phyloP scores from a whole-genome alignment of 1,140 invertebrate genomes.

The Phthorimaea operculella region DNA sequence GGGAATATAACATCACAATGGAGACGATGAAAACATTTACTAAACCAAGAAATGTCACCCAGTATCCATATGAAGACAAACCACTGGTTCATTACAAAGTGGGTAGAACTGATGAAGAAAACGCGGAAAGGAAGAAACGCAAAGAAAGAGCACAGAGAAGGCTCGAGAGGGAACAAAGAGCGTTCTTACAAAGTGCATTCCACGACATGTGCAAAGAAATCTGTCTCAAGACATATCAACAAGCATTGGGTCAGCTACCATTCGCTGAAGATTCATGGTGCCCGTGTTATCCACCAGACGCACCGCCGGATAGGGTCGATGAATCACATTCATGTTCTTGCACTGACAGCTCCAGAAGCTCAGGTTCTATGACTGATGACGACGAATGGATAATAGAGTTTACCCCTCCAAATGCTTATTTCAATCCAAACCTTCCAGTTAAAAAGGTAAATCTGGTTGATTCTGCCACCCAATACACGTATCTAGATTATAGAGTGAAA shows the following conservation, averaged over 20 bases:
- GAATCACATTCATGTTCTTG: slow-evolving; percentile 47
- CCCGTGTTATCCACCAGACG: slow-evolving; percentile 37
- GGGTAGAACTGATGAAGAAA: slow-evolving; percentile 57
- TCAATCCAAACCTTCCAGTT: slow-evolving; percentile 40
- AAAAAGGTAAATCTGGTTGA: slow-evolving; percentile 44
- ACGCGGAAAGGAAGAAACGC: slow-evolving; percentile 38
- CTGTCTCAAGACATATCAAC: slow-evolving; percentile 57
- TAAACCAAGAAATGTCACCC: slow-evolving; percentile 44
- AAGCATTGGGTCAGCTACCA: slow-evolving; percentile 50
- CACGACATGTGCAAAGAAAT: slow-evolving; percentile 55
- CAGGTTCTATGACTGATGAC: slow-evolving; percentile 45
- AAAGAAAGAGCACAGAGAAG: slow-evolving; percentile 43
- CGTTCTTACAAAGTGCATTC: slow-evolving; percentile 54
- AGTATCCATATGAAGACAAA: slow-evolving; percentile 58
- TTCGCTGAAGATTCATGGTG: slow-evolving; percentile 45
- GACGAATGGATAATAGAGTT: slow-evolving; percentile 62
- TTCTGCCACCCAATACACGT: slow-evolving; percentile 41
- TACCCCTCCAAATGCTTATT: slow-evolving; percentile 51
- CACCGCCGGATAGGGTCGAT: slow-evolving; percentile 29
- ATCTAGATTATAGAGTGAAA: slow-evolving; percentile 54
- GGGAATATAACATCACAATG: slow-evolving; percentile 56
- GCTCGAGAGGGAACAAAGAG: slow-evolving; percentile 45
- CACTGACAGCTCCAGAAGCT: slow-evolving; percentile 32
- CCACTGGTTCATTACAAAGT: slow-evolving; percentile 47
- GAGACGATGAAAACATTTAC: slow-evolving; percentile 54